Conservation (phyloP, 2,113 vertebrate species). For the Sinocyclocheilus rhinocerous region DNA sequence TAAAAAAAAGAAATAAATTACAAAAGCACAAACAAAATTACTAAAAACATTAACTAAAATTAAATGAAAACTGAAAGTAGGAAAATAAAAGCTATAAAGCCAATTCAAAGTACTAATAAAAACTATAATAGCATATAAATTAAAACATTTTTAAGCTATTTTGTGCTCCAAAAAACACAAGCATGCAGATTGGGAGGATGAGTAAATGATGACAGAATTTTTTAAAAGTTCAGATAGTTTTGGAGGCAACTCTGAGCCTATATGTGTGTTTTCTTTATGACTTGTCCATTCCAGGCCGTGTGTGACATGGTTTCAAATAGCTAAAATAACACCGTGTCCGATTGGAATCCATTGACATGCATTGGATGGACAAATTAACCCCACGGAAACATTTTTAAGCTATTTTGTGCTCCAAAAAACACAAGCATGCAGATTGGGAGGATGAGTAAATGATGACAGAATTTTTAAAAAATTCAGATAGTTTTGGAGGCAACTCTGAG, state of each 20-base stretch:
- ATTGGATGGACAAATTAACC: neutral
- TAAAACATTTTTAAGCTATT: no score
- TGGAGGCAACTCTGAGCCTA: neutral
- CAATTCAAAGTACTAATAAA: no score
- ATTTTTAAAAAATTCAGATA: neutral
- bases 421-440: neutral
- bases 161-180: neutral
- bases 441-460: neutral
- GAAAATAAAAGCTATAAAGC: no score
- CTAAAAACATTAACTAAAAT: no score
- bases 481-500: neutral
- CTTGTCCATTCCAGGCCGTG: slow-evolving; percentile 67
- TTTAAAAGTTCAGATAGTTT: neutral
- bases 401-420: neutral
- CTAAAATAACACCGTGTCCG: no score
- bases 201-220: neutral
- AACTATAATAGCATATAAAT: no score
- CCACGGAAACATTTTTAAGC: no score
- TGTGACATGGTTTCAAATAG: slow-evolving; percentile 83
- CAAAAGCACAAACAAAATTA: no score
- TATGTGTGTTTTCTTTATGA: neutral
- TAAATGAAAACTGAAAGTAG: no score
- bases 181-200: neutral
- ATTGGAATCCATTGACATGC: neutral
- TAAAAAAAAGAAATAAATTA: no score